Conservation (phyloP, 2,797 vertebrate genomes). For the Molothrus aeneus region DNA sequence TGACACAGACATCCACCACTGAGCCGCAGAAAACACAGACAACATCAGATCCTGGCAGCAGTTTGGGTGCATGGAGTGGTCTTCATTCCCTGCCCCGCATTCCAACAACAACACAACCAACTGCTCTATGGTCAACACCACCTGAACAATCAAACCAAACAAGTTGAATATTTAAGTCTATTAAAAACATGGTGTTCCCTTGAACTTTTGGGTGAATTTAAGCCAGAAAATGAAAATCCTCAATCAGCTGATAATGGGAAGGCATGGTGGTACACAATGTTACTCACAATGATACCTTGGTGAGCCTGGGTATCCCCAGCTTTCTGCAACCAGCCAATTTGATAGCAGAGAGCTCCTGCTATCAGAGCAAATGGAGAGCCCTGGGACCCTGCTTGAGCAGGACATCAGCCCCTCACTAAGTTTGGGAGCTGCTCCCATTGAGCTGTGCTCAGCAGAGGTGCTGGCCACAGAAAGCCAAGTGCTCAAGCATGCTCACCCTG, state of each 20-base stretch:
- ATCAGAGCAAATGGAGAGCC: not conserved
- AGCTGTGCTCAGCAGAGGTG: not conserved
- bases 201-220: not conserved
- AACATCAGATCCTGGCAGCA: not conserved
- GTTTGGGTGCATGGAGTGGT: accelerated
- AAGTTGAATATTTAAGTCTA: not conserved
- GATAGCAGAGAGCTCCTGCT: not conserved
- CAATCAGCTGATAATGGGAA: not conserved
- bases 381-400: not conserved
- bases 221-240: not conserved
- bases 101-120: not conserved
- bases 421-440: not conserved
- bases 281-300: not conserved
- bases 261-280: not conserved
- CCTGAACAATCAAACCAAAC: accelerated
- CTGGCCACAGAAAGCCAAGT: accelerated
- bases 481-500: not conserved
- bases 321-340: not conserved
- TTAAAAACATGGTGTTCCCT: not conserved
- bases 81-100: not conserved
- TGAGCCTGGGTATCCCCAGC: accelerated
- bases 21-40: not conserved
- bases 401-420: not conserved
- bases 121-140: accelerated
- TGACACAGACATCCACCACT: accelerated